These are phyloP conservation scores for Ceratosolen fusciceps DNA, from an alignment of 1,140 invertebrate genomes.

Conservation along the genomic window DNA sequence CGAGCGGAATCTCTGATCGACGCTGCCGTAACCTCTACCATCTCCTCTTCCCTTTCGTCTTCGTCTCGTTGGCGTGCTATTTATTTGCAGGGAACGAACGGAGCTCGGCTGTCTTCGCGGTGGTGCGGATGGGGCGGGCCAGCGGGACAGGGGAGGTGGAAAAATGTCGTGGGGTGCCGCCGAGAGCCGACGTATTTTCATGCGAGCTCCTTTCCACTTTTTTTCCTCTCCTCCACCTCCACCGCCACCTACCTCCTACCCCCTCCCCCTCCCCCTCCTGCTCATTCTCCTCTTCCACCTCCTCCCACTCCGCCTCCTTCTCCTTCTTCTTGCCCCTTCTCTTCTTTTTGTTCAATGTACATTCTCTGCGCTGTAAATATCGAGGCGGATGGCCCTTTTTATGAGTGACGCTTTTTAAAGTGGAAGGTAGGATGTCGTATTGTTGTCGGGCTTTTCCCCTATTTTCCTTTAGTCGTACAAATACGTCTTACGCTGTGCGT, in stretches of 20 bases:
- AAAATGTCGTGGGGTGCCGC: not conserved
- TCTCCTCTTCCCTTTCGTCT: constrained; percentile 2
- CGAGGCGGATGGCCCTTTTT: not conserved
- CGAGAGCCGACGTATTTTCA: not conserved
- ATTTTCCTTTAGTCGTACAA: not conserved
- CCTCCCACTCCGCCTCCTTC: no score
- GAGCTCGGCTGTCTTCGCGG: no score
- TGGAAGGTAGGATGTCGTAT: constrained; percentile 10
- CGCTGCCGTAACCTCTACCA: constrained; percentile 21
- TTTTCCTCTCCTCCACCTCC: no score
- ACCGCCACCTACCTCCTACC: no score
- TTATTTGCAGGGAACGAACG: no score
- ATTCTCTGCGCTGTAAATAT: constrained; percentile 10
- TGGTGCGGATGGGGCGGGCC: no score
- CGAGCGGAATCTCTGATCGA: not conserved
- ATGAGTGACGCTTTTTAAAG: constrained; percentile 10
- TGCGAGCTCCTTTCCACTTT: not conserved
- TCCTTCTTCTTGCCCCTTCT: no score
- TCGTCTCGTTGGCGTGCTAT: not conserved
- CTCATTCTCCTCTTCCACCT: not conserved
- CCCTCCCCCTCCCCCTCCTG: no score
- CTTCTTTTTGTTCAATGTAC: constrained; percentile 9
- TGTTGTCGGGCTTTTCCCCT: not conserved
- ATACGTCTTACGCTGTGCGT: not conserved
- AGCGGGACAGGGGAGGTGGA: not conserved